A percentile compares a stretch with the other conserved stretches of the same genome.
Evolutionary conservation across 2,797 vertebrate genomes (phyloP).

Genomic region (Premnoplex brunnescens): DNA sequence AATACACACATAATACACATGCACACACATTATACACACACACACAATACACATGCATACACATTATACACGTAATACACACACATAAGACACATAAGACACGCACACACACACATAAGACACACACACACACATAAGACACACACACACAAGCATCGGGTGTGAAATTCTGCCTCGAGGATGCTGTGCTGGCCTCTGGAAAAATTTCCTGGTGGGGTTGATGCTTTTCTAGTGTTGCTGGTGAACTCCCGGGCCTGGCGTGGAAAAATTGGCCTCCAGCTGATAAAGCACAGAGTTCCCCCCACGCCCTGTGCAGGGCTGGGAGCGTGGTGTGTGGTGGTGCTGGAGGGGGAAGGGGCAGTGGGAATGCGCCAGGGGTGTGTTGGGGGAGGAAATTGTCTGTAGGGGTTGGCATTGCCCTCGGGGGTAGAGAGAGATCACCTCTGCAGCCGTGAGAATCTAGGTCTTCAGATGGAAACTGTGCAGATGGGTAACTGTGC

Average conservation of each 20-base stretch:
- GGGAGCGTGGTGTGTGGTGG: fast-evolving
- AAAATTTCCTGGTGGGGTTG: no score
- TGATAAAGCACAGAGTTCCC: not conserved
- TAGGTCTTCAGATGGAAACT: not conserved
- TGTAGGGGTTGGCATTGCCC: not conserved
- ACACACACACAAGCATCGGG: no score
- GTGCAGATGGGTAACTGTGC: not conserved
- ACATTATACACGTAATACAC: no score
- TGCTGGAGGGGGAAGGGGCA: not conserved
- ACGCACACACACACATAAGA: no score
- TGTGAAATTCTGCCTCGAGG: not conserved
- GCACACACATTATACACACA: no score
- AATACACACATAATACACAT: no score
- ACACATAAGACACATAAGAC: no score
- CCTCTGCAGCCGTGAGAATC: not conserved
- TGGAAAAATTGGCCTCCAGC: not conserved
- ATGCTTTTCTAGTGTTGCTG: not conserved
- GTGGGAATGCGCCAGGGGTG: fast-evolving
- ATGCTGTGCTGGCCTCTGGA: not conserved
- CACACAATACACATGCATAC: no score
- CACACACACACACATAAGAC: no score
- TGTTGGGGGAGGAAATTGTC: not conserved
- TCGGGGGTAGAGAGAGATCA: not conserved
- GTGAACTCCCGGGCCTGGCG: not conserved
- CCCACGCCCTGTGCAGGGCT: not conserved